Base-by-base conservation (phyloP, 2,797 vertebrate genomes). In the Sciurus carolinensis region DNA sequence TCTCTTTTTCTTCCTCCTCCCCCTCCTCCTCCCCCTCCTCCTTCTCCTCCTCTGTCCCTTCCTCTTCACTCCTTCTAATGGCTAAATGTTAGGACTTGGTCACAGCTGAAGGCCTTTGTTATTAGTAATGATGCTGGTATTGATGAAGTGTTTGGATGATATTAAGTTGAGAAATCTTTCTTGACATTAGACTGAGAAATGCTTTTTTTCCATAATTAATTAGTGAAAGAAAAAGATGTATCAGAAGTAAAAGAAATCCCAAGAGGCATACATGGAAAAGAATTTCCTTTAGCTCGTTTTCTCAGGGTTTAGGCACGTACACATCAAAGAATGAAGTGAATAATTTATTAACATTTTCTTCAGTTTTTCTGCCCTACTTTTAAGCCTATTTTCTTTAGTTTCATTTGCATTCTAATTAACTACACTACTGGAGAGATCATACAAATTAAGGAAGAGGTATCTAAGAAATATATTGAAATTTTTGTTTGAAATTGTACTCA, bases 301-400 rank as follows among this genome's bases (percentile, higher is more conserved):
- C 54, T 72, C 5, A 33, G 50, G 62, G 28, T 62, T 62, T 62
- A 62, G 59, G 59, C 59, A 15, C 81, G 15, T 13, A 2, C 75
- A 9, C 36, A 59, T 62, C 59, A 62, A 84, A 90, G 26, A 84
- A 20, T 52, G 42, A 85, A 79, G 47, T 84, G n/a, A 50, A 28
- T 28, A 62, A 90, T 26, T 39, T 84, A 28, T 59, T 57, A 89
- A 67, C 44, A 13, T 62, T 83, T 47, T 84, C 39, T 77, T 59
- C 75, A 67, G 67, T 67, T 82, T 94, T 67, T 47, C 30, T 83
- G 76, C 42, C 57, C 90, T 73, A 66, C 75, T 26, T 87, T 73
- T 82, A 26, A 28, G 20, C 28, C 13, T 59, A n/a, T 39, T 66
- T 47, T 77, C 39, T 76, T 71, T 94, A 28, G 33, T 67, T 90